phyloP scores from a whole-genome alignment of 2,888 invertebrate genomes.

The Agelastica alni region DNA sequence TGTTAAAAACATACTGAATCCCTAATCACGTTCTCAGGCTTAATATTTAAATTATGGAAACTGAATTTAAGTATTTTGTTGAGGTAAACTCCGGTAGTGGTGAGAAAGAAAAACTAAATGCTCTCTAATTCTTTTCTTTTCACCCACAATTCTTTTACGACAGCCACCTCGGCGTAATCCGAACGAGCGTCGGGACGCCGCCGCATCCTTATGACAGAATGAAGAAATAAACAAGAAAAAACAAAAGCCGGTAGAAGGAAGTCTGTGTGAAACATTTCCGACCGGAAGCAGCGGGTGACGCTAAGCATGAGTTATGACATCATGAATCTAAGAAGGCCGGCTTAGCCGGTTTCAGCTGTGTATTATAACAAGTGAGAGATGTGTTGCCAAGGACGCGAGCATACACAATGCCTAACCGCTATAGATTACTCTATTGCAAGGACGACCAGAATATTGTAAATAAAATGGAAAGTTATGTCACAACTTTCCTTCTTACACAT shows the following conservation, averaged over 20 bases:
- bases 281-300: slow-evolving; percentile 46
- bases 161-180: background rate
- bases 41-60: too few species aligned
- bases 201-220: slow-evolving; percentile 6
- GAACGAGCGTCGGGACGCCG: background rate
- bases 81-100: too few species aligned
- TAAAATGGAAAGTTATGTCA: too few species aligned
- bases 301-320: slow-evolving; percentile 53
- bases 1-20: too few species aligned
- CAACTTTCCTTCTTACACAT: too few species aligned
- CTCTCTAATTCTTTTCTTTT: too few species aligned
- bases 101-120: too few species aligned
- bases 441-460: too few species aligned
- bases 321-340: slow-evolving; percentile 49
- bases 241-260: slow-evolving; percentile 29
- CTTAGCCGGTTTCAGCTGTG: slow-evolving; percentile 49
- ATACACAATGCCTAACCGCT: slow-evolving; percentile 44
- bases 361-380: slow-evolving; percentile 52
- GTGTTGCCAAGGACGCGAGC: slow-evolving; percentile 41
- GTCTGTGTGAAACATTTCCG: slow-evolving; percentile 47
- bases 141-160: background rate
- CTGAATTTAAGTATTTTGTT: too few species aligned
- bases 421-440: slow-evolving; percentile 34
- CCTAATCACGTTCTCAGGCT: too few species aligned
- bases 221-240: slow-evolving; percentile 26